Base-by-base conservation (phyloP, 2,113 vertebrate species). In the Alaudala cheleensis region DNA sequence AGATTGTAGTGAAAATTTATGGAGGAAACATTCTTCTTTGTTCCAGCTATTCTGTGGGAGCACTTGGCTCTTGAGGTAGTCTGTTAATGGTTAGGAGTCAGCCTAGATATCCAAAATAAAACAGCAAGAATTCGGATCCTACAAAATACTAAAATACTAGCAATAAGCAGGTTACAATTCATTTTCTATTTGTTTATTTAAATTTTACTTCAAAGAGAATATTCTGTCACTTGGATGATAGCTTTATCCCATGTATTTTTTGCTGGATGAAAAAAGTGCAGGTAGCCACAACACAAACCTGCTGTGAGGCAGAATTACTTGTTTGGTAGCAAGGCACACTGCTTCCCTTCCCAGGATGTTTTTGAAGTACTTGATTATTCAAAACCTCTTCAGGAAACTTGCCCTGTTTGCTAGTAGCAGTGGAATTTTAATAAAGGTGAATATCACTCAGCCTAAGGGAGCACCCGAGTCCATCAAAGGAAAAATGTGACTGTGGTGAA, bases 321-420 rank as follows among this genome's bases (percentile, higher is more conserved):
- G 54, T 90, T 91, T 58, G 79, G 54, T 80, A 70, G 45, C 1
- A 3, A 85, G 54, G 20, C 34, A 34, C 57, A n/a, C 47, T 80
- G 19, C 33, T 77, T 80, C 44, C 26, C 47, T 73, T 88, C 47
- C 29, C 40, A 1, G 74, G 45, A 84, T 76, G 47, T 66, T 81
- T 91, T 73, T 92, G 16, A 83, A 93, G 56, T 72, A 54, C 13
- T 64, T 65, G 81, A 65, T 74, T 90, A 96, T 83, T 88, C 76
- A 94, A 90, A 93, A 83, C 51, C 66, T 67, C 76, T 81, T 82
- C n/a, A 42, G 44, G 28, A 79, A 86, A 66, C 31, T 70, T 88
- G 47, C 20, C 31, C 64, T 83, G 37, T 89, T 95, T 91, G 77
- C 88, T 56, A 33, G 17, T 74, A 70, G 58, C 65, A 73, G 11